Conservation (phyloP, 2,888 invertebrate species). For the Hemaris fuciformis region DNA sequence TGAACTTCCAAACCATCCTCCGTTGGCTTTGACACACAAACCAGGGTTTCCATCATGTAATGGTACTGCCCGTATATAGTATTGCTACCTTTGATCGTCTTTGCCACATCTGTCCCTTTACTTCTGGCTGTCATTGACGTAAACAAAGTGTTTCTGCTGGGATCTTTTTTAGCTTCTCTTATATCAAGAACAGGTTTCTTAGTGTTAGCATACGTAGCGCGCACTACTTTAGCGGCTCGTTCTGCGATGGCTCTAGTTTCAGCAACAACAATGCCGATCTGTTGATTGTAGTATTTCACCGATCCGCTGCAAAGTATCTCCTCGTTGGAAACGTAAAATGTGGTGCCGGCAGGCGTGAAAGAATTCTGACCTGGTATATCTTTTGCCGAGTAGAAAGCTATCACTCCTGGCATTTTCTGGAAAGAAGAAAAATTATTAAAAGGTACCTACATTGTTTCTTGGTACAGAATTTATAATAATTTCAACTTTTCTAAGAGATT, state of each 20-base stretch:
- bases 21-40: conserved; percentile 82
- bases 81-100: conserved; percentile 74
- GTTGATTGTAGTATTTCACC: conserved; percentile 55
- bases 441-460: too few species aligned
- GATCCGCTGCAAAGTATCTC: conserved; percentile 68
- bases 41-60: conserved; percentile 87
- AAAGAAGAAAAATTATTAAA: background rate
- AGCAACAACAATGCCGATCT: conserved; percentile 79
- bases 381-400: conserved; percentile 82
- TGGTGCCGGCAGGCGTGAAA: conserved; percentile 50
- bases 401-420: conserved; percentile 82
- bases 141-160: conserved; percentile 34
- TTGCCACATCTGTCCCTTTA: conserved; percentile 58
- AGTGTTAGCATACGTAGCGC: conserved; percentile 73
- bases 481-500: too few species aligned
- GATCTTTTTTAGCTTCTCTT: conserved; percentile 40
- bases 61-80: conserved; percentile 85
- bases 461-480: too few species aligned
- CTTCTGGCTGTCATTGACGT: conserved; percentile 39
- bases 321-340: conserved; percentile 37
- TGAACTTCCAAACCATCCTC: conserved; percentile 87
- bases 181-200: conserved; percentile 50
- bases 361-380: conserved; percentile 85
- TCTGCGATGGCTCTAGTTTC: conserved; percentile 75
- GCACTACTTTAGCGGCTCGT: conserved; percentile 79